Conservation (phyloP, 2,113 vertebrate genomes). For the Terrapene triunguis region DNA sequence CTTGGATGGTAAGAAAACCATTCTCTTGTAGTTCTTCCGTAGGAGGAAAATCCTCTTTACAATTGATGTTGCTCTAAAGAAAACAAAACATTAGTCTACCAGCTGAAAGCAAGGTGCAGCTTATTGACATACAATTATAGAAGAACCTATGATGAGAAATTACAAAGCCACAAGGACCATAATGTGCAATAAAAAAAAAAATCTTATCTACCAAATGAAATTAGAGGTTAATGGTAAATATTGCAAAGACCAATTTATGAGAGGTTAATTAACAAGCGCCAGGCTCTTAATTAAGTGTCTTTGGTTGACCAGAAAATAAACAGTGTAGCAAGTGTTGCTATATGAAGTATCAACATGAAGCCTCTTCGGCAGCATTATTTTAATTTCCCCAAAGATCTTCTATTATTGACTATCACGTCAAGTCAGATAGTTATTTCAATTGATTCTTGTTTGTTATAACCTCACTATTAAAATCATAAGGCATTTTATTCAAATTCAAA, state of each 20-base stretch:
- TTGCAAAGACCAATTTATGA: neutral
- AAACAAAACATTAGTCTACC: constrained; percentile 5
- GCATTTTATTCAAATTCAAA: neutral
- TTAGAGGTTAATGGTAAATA: neutral
- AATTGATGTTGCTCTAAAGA: constrained; percentile 65
- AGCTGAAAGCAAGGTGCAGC: neutral
- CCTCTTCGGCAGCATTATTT: neutral
- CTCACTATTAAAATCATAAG: neutral
- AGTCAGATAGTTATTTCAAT: neutral
- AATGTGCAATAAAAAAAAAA: neutral
- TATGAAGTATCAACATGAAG: neutral
- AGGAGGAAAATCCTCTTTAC: constrained; percentile 19
- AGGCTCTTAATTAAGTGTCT: neutral
- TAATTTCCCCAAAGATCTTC: neutral
- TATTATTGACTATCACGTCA: neutral
- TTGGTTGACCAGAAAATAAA: constrained; percentile 20
- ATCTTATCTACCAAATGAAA: neutral
- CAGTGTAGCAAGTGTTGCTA: neutral
- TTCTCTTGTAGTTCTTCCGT: constrained; percentile 78
- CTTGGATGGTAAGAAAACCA: constrained; percentile 82
- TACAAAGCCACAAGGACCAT: neutral
- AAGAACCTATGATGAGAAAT: neutral
- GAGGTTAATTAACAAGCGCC: constrained; percentile 10
- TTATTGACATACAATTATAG: neutral
- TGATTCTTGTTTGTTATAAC: neutral